These are phyloP conservation scores for Achatina immaculata DNA, from an alignment of 1,140 invertebrate species.

Conservation along the genomic window DNA sequence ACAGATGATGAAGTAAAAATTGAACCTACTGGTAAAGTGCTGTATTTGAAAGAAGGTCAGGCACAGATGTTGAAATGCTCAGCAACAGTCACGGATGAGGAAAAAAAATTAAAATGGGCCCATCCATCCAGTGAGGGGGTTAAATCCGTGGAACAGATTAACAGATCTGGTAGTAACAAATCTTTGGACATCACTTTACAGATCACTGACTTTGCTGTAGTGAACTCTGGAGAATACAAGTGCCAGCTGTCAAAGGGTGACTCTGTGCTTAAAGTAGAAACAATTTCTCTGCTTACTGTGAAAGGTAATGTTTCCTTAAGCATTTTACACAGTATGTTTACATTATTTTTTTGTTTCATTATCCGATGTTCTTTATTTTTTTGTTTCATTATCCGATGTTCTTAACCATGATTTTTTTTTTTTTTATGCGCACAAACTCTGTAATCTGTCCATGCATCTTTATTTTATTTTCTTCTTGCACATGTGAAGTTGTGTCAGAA, in stretches of 20 bases:
- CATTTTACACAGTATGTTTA: too few species aligned
- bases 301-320: background rate
- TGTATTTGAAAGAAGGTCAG: background rate
- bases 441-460: too few species aligned
- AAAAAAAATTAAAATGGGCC: background rate
- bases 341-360: too few species aligned
- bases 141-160: too few species aligned
- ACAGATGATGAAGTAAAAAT: background rate
- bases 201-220: background rate
- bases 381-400: too few species aligned
- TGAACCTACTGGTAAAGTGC: background rate
- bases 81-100: background rate
- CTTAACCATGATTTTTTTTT: too few species aligned
- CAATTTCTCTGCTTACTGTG: background rate
- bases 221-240: background rate
- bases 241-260: background rate
- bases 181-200: background rate
- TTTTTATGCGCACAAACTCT: too few species aligned
- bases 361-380: too few species aligned
- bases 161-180: too few species aligned
- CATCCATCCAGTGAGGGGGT: too few species aligned
- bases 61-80: background rate
- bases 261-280: background rate
- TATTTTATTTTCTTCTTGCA: too few species aligned
- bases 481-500: too few species aligned